These are phyloP conservation scores for Pseudomyrmex concolor DNA, from an alignment of 1,140 invertebrate species.

Conservation along the genomic window DNA sequence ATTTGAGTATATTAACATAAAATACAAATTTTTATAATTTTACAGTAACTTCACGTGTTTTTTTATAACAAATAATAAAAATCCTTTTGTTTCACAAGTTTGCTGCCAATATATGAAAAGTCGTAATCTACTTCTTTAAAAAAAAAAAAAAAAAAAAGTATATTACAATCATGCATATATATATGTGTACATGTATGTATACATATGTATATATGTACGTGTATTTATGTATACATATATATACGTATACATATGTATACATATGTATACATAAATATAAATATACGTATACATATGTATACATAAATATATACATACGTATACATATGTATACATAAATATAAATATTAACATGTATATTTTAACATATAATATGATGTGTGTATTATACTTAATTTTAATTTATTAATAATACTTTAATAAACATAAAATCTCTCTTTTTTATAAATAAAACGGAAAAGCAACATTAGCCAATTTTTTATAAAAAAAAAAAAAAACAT, in stretches of 20 bases:
- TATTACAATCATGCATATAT: slow-evolving; percentile 48
- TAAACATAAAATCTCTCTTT: slow-evolving; percentile 40
- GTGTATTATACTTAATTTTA: not conserved
- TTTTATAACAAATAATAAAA: no score
- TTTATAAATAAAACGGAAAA: slow-evolving; percentile 22
- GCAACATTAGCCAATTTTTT: slow-evolving; percentile 5
- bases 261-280: slow-evolving; percentile 20
- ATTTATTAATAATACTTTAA: slow-evolving; percentile 22
- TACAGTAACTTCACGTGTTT: no score
- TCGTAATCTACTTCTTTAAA: slow-evolving; percentile 4
- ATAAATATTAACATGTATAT: not conserved
- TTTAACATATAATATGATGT: slow-evolving; percentile 37
- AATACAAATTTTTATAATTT: no score
- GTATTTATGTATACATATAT: slow-evolving; percentile 20
- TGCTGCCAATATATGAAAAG: slow-evolving; percentile 34
- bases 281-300: slow-evolving; percentile 21
- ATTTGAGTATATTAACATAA: no score
- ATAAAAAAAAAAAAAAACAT: slow-evolving; percentile 10
- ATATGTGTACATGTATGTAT: slow-evolving; percentile 19
- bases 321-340: slow-evolving; percentile 6
- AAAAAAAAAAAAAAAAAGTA: no score
- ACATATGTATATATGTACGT: slow-evolving; percentile 41
- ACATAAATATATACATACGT: not conserved
- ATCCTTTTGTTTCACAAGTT: not conserved
- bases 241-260: not conserved